Evolutionary conservation across 35 echinoderm and acorn worm species (phyloP), one percentile per base, ranked within the genome.

Genomic region (Antedon bifida): DNA sequence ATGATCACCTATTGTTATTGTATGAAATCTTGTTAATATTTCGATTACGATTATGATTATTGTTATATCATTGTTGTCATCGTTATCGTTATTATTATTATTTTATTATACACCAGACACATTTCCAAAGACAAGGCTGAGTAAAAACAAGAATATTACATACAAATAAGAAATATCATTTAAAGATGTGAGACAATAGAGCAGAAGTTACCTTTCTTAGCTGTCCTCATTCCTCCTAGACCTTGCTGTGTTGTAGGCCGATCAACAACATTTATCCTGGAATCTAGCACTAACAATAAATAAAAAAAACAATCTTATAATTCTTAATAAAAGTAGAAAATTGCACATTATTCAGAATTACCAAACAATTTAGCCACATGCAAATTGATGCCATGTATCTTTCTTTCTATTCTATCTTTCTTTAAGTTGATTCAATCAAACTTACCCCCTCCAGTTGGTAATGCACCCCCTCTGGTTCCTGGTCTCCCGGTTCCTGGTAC

Each of bases 241-340:
- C 95, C 95, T 73, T 99, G 95, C 36, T 99, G 95, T 0, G 95
- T 99, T 12, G 90, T 99, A 33, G 94, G 95, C 83, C 95, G 75
- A 38, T 99, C 95, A 30, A 88, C 79, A 74, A 99, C 91, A 86
- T 87, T 99, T 19, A 99, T 88, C 39, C 78, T 99, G 23, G 95
- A 85, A 90, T 99, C 91, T 10, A 99, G 82, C 1, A 89, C 95
- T 99, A 56, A 51, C n/a, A n/a, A 26, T 42, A 74, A 31, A 21
- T 80, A 36, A 74, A 35, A 83, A 17, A 30, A 30, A 81, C 29
- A 86, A 79, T 35, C 36, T 30, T 36, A 81, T 21, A 36, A 42
- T 42, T 42, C 4, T 4, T 75, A 75, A 8, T 4, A 75, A 75
- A 8, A 28, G 3, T 75, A 32, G 3, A 75, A 29, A 29, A 29